These are phyloP conservation scores for Actinernus sp. DNA, from an alignment of 92 coral and sea anemone species.

Conservation along the genomic window DNA sequence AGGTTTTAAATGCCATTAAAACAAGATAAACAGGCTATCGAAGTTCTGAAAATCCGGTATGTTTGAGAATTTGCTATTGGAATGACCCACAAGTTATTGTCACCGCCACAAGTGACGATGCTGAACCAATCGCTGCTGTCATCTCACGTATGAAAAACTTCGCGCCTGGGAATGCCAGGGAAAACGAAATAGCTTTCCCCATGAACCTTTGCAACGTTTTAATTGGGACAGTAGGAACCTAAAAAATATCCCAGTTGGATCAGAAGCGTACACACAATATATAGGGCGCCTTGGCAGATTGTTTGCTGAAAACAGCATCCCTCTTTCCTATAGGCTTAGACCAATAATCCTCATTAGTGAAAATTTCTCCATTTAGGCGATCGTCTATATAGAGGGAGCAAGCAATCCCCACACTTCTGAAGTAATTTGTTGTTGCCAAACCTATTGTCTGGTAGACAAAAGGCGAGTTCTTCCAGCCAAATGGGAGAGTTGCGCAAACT, in stretches of 20 bases:
- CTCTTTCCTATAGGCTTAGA: background rate
- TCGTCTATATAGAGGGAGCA: slow-evolving; percentile 28
- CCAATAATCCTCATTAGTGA: background rate
- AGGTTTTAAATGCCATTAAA: too few relatives aligned
- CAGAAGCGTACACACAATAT: too few relatives aligned
- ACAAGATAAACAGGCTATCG: too few relatives aligned
- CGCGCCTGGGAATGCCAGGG: slow-evolving; percentile 6
- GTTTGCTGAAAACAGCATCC: background rate
- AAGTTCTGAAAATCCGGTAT: too few relatives aligned
- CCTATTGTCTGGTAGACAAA: slow-evolving; percentile 7
- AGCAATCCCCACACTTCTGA: background rate
- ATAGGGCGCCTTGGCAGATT: too few relatives aligned
- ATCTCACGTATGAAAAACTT: slow-evolving; percentile 6
- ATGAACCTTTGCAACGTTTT: slow-evolving; percentile 3
- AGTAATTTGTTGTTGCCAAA: background rate
- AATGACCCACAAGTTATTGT: too few relatives aligned
- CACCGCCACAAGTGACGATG: too few relatives aligned
- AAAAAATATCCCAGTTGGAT: slow-evolving; percentile 5
- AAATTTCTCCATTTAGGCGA: slow-evolving; percentile 4
- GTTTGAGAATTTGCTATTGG: too few relatives aligned
- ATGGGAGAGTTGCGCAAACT: slow-evolving; percentile 7
- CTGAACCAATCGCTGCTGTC: background rate
- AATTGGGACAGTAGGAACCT: slow-evolving; percentile 1
- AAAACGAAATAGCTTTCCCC: slow-evolving; percentile 1
- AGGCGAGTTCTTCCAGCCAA: slow-evolving; percentile 6